Conservation (phyloP, 2,888 invertebrate genomes). For the Epirrhoe tristata region DNA sequence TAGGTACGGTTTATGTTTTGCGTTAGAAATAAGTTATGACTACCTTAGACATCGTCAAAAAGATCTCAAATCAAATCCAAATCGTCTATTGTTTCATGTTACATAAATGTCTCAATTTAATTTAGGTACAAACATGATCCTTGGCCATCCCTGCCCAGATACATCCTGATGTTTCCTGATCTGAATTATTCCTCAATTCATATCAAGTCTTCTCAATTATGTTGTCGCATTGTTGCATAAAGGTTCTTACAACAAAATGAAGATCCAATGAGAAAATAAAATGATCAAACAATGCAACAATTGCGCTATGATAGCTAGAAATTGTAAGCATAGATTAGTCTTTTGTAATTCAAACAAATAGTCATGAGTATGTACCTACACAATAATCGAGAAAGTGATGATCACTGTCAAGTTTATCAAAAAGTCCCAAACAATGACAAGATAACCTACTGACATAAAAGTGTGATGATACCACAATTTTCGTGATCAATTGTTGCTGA, state of each 20-base stretch:
- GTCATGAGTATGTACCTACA: constrained; percentile 8
- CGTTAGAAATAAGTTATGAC: no score
- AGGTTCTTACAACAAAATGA: not conserved
- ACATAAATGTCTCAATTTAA: no score
- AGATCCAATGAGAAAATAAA: not conserved
- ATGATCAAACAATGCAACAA: constrained; percentile 9
- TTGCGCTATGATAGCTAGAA: not conserved
- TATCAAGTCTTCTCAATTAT: no score
- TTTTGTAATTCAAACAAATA: constrained; percentile 29
- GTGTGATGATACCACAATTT: not conserved
- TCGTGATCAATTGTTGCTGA: not conserved
- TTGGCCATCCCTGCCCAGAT: no score
- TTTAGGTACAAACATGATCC: no score
- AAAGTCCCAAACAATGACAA: constrained; percentile 16
- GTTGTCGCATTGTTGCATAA: not conserved
- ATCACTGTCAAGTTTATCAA: constrained; percentile 19
- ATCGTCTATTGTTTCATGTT: no score
- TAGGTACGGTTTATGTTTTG: no score
- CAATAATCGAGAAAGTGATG: constrained; percentile 14
- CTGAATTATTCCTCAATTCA: no score
- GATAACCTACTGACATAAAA: constrained; percentile 23
- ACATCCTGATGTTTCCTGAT: no score
- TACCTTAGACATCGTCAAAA: no score
- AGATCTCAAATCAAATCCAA: no score
- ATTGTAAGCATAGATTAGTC: constrained; percentile 28